These are phyloP conservation scores for Rhea pennata DNA, from an alignment of 2,113 vertebrate species.

Conservation along the genomic window DNA sequence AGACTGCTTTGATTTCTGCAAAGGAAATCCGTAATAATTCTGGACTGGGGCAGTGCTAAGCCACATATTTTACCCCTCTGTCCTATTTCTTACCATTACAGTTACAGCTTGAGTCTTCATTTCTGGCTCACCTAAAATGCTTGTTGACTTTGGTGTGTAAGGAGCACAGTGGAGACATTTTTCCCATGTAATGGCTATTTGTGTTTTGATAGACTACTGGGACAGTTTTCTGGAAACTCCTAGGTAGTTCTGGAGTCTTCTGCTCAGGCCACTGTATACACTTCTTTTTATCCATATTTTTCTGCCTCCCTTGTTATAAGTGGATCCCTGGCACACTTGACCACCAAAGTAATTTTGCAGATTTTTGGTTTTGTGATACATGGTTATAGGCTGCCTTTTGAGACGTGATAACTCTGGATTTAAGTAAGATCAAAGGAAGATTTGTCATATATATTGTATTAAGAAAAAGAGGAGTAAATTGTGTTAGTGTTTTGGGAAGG, in stretches of 20 bases:
- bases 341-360: not conserved
- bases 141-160: not conserved
- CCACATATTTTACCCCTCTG: not conserved
- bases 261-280: not conserved
- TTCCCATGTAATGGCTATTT: not conserved
- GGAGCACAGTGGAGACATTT: not conserved
- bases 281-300: not conserved
- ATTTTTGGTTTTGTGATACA: not conserved
- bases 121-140: not conserved
- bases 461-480: not conserved
- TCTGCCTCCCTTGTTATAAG: not conserved
- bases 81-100: not conserved
- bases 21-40: constrained; percentile 18
- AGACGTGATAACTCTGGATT: not conserved
- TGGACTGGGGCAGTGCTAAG: constrained; percentile 5
- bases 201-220: not conserved
- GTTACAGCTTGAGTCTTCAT: not conserved
- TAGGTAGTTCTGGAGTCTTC: not conserved
- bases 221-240: not conserved
- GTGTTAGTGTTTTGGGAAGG: not conserved
- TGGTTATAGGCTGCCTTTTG: not conserved
- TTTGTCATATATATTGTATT: not conserved
- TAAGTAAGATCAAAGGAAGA: not conserved
- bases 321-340: not conserved
- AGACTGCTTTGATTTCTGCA: not conserved